These are phyloP conservation scores for Apostichopus japonicus DNA, from an alignment of 35 echinoderm and acorn worm genomes.

Conservation along the genomic window DNA sequence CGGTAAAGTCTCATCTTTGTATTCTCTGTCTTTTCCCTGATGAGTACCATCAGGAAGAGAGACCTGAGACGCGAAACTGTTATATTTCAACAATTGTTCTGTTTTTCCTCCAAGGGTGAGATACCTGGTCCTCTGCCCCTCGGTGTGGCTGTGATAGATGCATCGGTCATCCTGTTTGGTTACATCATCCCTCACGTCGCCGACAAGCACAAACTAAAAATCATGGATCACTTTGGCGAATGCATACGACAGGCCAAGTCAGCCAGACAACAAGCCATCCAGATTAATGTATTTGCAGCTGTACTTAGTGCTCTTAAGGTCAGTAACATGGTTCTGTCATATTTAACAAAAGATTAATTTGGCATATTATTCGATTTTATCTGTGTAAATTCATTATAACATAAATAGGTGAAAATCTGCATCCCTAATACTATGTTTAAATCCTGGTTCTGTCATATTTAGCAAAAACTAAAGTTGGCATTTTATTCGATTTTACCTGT, in stretches of 20 bases:
- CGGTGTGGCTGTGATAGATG: conserved; percentile 97
- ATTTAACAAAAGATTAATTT: no score
- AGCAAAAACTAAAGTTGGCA: no score
- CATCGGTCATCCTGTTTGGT: conserved; percentile 89
- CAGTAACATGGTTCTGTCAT: neutral
- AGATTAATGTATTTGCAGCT: conserved; percentile 97
- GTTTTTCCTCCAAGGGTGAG: conserved; percentile 49
- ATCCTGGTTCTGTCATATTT: no score
- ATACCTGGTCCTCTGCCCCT: conserved; percentile 91
- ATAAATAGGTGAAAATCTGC: no score
- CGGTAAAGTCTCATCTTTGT: neutral
- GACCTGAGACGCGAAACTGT: no score
- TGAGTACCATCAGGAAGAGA: no score
- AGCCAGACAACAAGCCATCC: conserved; percentile 93
- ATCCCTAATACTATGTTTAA: no score
- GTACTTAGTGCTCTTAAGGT: conserved; percentile 99
- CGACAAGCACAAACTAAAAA: conserved; percentile 94
- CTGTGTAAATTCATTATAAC: no score
- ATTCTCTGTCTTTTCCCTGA: neutral
- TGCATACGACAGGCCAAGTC: conserved; percentile 97
- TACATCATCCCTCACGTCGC: conserved; percentile 90
- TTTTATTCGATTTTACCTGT: no score
- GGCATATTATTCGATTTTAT: no score
- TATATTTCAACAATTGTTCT: neutral
- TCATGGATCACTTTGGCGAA: conserved; percentile 95